Base-by-base conservation (phyloP, 1,140 invertebrate species). In the Ostrea edulis region DNA sequence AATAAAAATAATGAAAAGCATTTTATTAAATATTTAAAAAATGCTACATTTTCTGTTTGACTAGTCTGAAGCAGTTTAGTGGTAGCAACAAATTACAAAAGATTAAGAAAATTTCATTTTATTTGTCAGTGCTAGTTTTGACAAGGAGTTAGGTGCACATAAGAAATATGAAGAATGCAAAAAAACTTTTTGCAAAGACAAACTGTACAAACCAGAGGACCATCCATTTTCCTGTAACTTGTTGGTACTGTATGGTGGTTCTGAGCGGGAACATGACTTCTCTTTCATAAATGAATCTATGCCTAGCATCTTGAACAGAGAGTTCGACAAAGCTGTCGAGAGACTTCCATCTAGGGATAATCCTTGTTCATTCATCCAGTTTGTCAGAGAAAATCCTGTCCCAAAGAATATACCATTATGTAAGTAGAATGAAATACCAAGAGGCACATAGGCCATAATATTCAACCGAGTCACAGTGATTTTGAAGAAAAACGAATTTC, bases 321-420 rank as follows among this genome's bases (percentile, higher is more conserved):
- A 55, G 22, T 62, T 35, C 14, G 82, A 83, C 53, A 53, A 54
- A 54, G 82, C 82, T 54, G 82, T 53, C 4, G 82, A 53, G 8
- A 83, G 44, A 14, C 68, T 77, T 77, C 68, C 68, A 12, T 54
- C 53, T 20, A 54, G 22, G 20, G 51, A 53, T 22, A 83, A 35
- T 25, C 82, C 82, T 83, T 54, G 82, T 22, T 83, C 82, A 53
- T 22, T 53, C 82, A 52, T 83, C 82, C 82, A 83, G 20, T n/a
- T 53, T 25, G 53, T 25, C 35, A 83, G 53, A n/a, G 82, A 83
- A 54, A 83, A 83, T 9, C 53, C 82, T 83, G 9, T 8, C 11
- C 17, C 58, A 62, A n/a, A 62, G n/a, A 62, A 20, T 20, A 62
- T 14, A 62, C 58, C 58, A 0, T 7, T 44, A 44, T 44, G 35